Base-by-base conservation (phyloP, 1,140 invertebrate species). In the Gryllus bimaculatus region DNA sequence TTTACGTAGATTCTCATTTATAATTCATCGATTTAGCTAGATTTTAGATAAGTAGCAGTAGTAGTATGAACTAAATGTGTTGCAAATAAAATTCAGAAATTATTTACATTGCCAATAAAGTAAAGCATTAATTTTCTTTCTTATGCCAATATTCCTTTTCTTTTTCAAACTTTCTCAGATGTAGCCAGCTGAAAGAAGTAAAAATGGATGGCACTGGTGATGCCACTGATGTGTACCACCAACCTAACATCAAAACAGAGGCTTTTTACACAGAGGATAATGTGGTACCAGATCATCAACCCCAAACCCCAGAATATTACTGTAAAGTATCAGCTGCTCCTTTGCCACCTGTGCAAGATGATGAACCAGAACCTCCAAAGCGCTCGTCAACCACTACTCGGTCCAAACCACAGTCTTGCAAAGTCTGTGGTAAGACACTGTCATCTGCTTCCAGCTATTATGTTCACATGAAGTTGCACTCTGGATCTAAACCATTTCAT, bases 391-490 rank as follows among this genome's bases (percentile, higher is more conserved):
- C 54, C 18, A 66, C 10, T 7, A 66, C 79, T n/a, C 79, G 79
- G 5, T 54, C 79, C 47, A 79, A 79, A 79, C 89, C 90, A 39
- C 91, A 92, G 83, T 90, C 90, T 26, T 93, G 92, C 85, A 92
- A 93, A 85, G 89, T 93, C 18, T 93, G 92, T 84, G 92, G 92
- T 54, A 93, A 92, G 87, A 89, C 93, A 73, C 85, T 94, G 48
- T 92, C 91, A 75, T 93, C 92, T 3, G 89, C 92, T 48, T 92
- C 92, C 8, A 92, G 91, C 76, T 93, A 93, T 84, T 93, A 94
- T 83, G 92, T 93, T 82, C 92, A 94, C 85, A 92, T 93, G 91
- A 93, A 93, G 85, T 87, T 92, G 77, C 92, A 94, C 85, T 93
- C 92, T 48, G 90, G 91, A 75, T 92, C 91, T 83, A 94, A 94